Evolutionary conservation across 2,113 vertebrate genomes (phyloP), one percentile per base, ranked within the genome.

Genomic region (Cricetomys ansorgei): DNA sequence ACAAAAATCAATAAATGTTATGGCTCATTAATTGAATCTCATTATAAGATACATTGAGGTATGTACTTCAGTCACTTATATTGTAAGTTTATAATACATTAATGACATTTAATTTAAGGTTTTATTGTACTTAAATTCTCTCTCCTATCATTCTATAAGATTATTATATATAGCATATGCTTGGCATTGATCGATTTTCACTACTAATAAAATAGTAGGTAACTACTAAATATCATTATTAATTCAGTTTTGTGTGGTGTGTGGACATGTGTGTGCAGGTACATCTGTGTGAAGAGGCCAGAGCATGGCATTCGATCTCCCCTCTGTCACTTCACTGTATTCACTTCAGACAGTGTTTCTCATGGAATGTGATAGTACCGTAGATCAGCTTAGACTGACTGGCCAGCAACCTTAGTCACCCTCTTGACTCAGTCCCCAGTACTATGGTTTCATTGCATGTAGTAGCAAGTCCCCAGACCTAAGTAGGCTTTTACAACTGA

Each of bases 1-100:
- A 72, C 80, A 25, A 91, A 97, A 86, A 91, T 67, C 1, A 93
- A 64, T 93, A 91, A 89, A 50, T 80, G 7, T 55, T 75, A 57
- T 57, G 43, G 62, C 9, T 11, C 21, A 70, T 79, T 89, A 90
- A n/a, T 70, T 67, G 40, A 89, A 72, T 27, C 76, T 45, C 29
- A 93, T 16, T 81, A 81, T 0, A 70, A 45, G 43, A 65, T 29
- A 75, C 34, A 2, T 65, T 84, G 31, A 84, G 7, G 67, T 77
- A 53, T 5, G 2, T 31, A 69, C 21, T 85, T 67, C 76, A 3
- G 11, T 69, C 21, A 79, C 67, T 70, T 88, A 13, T 67, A 62
- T 55, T 48, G 2, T 55, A 64, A 85, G 5, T 0, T 92, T 88
- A 94, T 2, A 94, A 62, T 59, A 11, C 4, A 94, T 19, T 59